These are phyloP conservation scores for Carpatolechia fugitivella DNA, from an alignment of 2,888 invertebrate species.

Conservation along the genomic window DNA sequence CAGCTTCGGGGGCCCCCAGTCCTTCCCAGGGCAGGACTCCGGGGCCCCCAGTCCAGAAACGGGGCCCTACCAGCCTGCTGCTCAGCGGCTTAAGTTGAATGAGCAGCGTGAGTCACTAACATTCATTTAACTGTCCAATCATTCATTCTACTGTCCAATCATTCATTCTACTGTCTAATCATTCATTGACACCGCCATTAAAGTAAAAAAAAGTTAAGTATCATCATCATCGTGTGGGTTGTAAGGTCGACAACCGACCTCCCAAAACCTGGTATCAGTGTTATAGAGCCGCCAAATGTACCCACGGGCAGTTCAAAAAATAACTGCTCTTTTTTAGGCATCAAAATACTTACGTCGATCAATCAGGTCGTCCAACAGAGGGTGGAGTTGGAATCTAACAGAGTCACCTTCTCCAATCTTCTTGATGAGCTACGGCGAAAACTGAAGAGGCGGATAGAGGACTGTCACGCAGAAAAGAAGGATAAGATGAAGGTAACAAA, in stretches of 20 bases:
- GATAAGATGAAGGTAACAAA: constrained; percentile 64
- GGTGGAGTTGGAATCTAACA: constrained; percentile 62
- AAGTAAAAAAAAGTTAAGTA: too few relatives aligned
- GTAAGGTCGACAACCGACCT: too few relatives aligned
- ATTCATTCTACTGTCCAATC: too few relatives aligned
- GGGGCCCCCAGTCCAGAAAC: constrained; percentile 67
- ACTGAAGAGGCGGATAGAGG: constrained; percentile 61
- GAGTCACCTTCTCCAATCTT: constrained; percentile 55
- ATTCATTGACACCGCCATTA: too few relatives aligned
- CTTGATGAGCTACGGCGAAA: constrained; percentile 66
- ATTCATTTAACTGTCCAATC: too few relatives aligned
- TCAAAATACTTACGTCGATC: constrained; percentile 67
- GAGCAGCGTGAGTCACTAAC: constrained; percentile 56
- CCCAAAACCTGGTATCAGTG: too few relatives aligned
- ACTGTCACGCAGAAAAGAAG: constrained; percentile 64
- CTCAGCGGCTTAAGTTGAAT: constrained; percentile 60
- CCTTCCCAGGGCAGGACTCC: constrained; percentile 56
- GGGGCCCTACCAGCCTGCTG: constrained; percentile 60
- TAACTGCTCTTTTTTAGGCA: constrained; percentile 49
- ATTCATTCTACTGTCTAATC: too few relatives aligned
- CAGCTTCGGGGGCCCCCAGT: constrained; percentile 42
- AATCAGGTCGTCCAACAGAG: constrained; percentile 70
- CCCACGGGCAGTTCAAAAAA: too few relatives aligned
- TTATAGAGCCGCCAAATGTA: too few relatives aligned
- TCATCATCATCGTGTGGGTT: too few relatives aligned